Base-by-base conservation (phyloP, 2,113 vertebrate genomes). In the Phodopus roborovskii region DNA sequence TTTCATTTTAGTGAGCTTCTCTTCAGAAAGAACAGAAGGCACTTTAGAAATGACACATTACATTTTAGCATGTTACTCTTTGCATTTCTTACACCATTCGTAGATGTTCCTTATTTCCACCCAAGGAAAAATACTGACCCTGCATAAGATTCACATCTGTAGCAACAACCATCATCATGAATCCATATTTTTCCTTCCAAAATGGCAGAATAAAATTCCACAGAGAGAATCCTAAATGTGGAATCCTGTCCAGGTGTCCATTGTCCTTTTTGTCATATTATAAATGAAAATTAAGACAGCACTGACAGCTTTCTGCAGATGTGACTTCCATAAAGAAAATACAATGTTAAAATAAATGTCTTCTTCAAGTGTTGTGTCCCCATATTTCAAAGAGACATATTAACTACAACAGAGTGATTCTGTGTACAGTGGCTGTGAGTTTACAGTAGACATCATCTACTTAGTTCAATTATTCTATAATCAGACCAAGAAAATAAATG, bases 281-380 rank as follows among this genome's bases (percentile, higher is more conserved):
- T 48, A 94, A 96, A 93, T 73, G 64, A 83, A 98, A 97, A 96
- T 91, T 95, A 94, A 45, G 93, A 94, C 81, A 96, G 86, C 9
- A 45, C 17, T 85, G 79, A 13, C 82, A 78, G 86, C 83, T 96
- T 74, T 83, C 90, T 91, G 56, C 50, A 94, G 45, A 93, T 96
- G 53, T 82, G 83, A 70, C 70, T 96, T 92, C 86, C 94, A 95
- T 87, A 77, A 66, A 58, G 87, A 92, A 96, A 94, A 94, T 97
- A 93, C 77, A 92, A 96, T 91, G 82, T 96, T 95, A 84, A 88
- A 97, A 16, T 33, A n/a, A 81, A 96, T 91, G 88, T 97, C 97
- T 97, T 96, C 94, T 96, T 97, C 91, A 97, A 96, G 45, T 68
- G 19, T 20, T 96, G 66, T 92, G 91, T 85, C 89, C 58, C 90